Conservation (phyloP, 2,888 invertebrate genomes). For the Drosophila anceps region DNA sequence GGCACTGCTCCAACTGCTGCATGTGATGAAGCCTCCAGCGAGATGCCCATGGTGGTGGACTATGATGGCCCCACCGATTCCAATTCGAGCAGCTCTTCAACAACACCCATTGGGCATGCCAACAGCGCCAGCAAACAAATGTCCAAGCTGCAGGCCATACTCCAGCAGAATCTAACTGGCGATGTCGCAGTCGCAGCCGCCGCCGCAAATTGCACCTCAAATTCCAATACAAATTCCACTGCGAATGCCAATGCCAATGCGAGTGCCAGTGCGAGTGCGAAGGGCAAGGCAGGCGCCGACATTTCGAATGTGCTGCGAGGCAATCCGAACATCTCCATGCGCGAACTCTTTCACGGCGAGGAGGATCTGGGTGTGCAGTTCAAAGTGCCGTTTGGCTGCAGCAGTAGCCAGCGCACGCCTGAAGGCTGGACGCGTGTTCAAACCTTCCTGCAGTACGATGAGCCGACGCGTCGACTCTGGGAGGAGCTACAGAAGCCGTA, state of each 20-base stretch:
- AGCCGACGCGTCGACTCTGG: constrained; percentile 93
- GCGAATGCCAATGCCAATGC: constrained; percentile 57
- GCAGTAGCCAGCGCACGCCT: constrained; percentile 87
- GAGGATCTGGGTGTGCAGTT: constrained; percentile 91
- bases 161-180: constrained; percentile 75
- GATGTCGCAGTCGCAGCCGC: constrained; percentile 22
- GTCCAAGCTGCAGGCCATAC: constrained; percentile 84
- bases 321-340: constrained; percentile 93
- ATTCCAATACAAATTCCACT: constrained; percentile 23
- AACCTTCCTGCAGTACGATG: constrained; percentile 92
- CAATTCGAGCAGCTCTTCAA: constrained; percentile 72
- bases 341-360: constrained; percentile 93
- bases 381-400: constrained; percentile 90
- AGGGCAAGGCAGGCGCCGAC: constrained; percentile 62
- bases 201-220: constrained; percentile 9
- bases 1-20: constrained; percentile 14
- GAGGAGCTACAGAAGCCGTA: constrained; percentile 93
- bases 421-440: constrained; percentile 94
- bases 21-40: constrained; percentile 67
- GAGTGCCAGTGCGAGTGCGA: constrained; percentile 9
- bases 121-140: constrained; percentile 67
- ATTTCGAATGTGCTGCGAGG: constrained; percentile 84
- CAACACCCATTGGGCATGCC: constrained; percentile 50
- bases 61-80: constrained; percentile 83
- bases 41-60: constrained; percentile 79